phyloP scores from a whole-genome alignment of 2,888 invertebrate genomes.

The Andrena flavipes region DNA sequence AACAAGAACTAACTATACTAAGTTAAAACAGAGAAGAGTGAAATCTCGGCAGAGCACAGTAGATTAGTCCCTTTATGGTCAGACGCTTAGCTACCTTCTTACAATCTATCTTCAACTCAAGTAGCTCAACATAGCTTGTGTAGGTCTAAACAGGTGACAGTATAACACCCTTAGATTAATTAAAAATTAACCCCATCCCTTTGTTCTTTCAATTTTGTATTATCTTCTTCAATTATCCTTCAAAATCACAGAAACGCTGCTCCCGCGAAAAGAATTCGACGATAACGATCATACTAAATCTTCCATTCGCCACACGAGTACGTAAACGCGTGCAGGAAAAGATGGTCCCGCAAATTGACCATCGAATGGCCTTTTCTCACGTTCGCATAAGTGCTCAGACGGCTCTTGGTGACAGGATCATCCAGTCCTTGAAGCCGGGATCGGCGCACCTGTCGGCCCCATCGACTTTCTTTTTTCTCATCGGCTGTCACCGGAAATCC shows the following conservation, averaged over 20 bases:
- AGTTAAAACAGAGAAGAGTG: no score
- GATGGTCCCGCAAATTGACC: constrained; percentile 41
- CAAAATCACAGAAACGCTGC: background rate
- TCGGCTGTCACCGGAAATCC: constrained; percentile 70
- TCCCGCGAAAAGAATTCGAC: background rate
- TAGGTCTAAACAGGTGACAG: no score
- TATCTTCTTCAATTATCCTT: background rate
- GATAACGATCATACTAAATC: background rate
- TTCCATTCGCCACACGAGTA: background rate
- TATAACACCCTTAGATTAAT: no score
- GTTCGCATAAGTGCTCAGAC: constrained; percentile 55
- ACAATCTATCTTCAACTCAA: no score
- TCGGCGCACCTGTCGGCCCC: constrained; percentile 69
- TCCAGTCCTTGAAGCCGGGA: constrained; percentile 69
- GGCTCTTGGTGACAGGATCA: constrained; percentile 67
- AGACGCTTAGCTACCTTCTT: no score
- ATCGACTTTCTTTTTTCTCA: constrained; percentile 67
- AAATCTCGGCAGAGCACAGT: no score
- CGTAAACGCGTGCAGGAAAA: constrained; percentile 5
- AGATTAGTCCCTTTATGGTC: no score
- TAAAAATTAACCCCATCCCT: no score
- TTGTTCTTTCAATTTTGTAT: no score
- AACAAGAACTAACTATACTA: no score
- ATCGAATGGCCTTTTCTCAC: constrained; percentile 57
- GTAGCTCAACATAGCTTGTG: no score